Evolutionary conservation across 2,113 vertebrate species (phyloP), one percentile per base, ranked within the genome.

Genomic region (Nannobrachium achirus): DNA sequence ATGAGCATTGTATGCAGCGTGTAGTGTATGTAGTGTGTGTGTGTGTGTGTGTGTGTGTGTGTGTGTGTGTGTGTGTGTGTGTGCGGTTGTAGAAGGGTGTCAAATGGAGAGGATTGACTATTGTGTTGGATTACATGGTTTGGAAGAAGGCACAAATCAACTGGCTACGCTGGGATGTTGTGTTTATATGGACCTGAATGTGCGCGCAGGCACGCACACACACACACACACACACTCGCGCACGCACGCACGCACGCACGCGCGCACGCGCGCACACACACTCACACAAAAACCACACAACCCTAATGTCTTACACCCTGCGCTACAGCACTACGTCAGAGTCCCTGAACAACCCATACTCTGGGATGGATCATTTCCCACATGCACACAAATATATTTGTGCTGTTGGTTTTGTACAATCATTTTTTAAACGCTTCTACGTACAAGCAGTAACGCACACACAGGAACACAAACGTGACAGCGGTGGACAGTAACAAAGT

Each of bases 111-210:
- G 68, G 45, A 72, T 62, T 53, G 51, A 20, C 51, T 53, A 77
- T 77, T 71, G 61, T 74, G 15, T 45, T 42, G n/a, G 52, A 70
- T 77, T 62, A 50, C 76, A 76, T 60, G 72, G 42, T 45, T 15
- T 41, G 63, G 19, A 67, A 7, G 39, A 13, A 68, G 55, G 60
- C 16, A 67, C 56, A 53, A 74, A 78, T 76, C 71, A 59, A 66
- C 50, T 55, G 70, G 55, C 56, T 44, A 66, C 16, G 14, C 71
- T 75, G 65, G 3, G 33, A 55, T 76, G 80, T 63, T 60, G 49
- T 60, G 64, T 8, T 14, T 19, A 11, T n/a, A 40, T 77, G 65
- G 71, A 70, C 25, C 44, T 64, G 70, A 73, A 77, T 69, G 19
- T 56, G 73, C 60, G 50, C 15, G 61, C 20, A 73, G 48, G 69